Evolutionary conservation across 2,888 invertebrate species (phyloP).

Genomic region (Zelleria hepariella): DNA sequence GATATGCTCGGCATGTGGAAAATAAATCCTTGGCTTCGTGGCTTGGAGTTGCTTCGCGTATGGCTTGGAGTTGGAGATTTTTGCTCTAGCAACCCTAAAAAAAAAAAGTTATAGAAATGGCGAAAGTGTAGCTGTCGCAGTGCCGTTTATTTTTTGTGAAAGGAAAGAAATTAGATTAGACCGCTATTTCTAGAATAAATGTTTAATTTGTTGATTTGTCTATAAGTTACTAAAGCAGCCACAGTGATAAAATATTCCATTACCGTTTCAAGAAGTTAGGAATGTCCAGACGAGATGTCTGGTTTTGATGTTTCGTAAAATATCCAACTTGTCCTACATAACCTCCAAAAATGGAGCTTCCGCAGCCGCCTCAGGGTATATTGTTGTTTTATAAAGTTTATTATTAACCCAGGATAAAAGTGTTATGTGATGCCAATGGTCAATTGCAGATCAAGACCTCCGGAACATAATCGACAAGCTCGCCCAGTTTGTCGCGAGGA

Average conservation of each 20-base stretch:
- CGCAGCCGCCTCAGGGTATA: slow-evolving; percentile 53
- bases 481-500: slow-evolving; percentile 98
- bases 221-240: background rate
- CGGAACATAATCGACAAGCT: slow-evolving; percentile 98
- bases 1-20: no score
- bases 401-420: background rate
- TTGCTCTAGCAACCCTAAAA: background rate
- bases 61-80: background rate
- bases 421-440: background rate
- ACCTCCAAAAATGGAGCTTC: slow-evolving; percentile 57
- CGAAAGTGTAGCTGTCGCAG: background rate
- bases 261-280: background rate
- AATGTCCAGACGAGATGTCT: background rate
- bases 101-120: background rate
- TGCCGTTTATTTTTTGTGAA: background rate
- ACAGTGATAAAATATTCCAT: background rate
- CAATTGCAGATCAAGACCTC: slow-evolving; percentile 86
- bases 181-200: background rate
- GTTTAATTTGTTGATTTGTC: background rate
- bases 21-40: no score
- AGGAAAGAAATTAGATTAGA: background rate
- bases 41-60: no score
- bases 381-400: background rate
- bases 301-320: background rate
- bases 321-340: background rate